Conservation (phyloP, 2,113 vertebrate species). For the Datnioides undecimradiatus region DNA sequence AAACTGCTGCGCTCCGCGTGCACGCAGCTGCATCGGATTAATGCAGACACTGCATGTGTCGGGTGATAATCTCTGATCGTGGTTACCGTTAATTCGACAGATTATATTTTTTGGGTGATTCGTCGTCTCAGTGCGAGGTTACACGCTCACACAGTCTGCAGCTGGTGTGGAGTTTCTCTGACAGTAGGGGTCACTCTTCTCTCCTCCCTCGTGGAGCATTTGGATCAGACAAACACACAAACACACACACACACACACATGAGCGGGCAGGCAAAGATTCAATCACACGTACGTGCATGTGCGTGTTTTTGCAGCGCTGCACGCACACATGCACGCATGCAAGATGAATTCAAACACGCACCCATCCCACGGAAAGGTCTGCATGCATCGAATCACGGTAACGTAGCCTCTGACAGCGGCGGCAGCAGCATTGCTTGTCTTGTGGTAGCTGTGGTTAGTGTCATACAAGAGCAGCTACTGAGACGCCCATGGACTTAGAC, state of each 20-base stretch:
- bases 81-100: background rate
- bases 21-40: conserved; percentile 1
- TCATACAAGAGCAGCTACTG: conserved; percentile 75
- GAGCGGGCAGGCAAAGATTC: conserved; percentile 24
- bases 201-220: conserved; percentile 63
- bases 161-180: conserved; percentile 51
- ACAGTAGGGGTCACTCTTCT: conserved; percentile 86
- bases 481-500: conserved; percentile 61
- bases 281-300: conserved; percentile 18
- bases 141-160: background rate
- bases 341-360: conserved; percentile 18
- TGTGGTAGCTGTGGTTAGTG: conserved; percentile 77
- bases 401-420: conserved; percentile 56
- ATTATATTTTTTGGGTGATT: conserved; percentile 11
- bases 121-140: background rate
- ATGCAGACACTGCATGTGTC: background rate
- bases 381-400: conserved; percentile 53
- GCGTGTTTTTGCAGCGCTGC: conserved; percentile 16
- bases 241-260: conserved; percentile 29
- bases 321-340: conserved; percentile 5
- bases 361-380: conserved; percentile 40
- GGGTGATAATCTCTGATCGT: conserved; percentile 5
- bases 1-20: conserved; percentile 19
- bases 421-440: conserved; percentile 65
- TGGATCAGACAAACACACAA: conserved; percentile 35